A percentile compares a stretch with the other conserved stretches of the same genome.
Conservation (phyloP, 2,888 invertebrate species). For the Bellardia bayeri region DNA sequence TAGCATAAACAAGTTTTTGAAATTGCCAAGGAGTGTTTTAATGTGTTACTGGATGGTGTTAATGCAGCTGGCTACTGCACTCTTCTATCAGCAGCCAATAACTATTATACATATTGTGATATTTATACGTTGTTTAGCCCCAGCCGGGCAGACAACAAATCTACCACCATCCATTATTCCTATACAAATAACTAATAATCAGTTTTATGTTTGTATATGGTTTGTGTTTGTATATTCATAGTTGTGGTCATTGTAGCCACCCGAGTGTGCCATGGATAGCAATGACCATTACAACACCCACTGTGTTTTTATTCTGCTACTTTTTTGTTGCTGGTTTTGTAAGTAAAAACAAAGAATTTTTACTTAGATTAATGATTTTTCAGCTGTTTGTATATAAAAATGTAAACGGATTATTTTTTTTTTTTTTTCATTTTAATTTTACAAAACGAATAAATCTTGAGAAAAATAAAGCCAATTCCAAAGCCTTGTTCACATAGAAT, state of each 20-base stretch:
- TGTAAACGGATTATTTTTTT: neutral
- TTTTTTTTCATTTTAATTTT: too few species aligned
- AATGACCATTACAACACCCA: constrained; percentile 63
- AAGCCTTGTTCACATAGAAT: too few species aligned
- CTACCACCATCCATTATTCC: constrained; percentile 31
- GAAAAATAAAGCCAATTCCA: too few species aligned
- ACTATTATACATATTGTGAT: neutral
- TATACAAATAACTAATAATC: constrained; percentile 70
- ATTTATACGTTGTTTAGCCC: constrained; percentile 8
- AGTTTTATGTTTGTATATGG: constrained; percentile 14
- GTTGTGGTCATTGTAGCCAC: constrained; percentile 33
- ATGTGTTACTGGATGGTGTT: constrained; percentile 68
- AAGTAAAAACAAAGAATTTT: constrained; percentile 15
- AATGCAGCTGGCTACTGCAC: constrained; percentile 71
- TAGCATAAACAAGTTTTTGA: constrained; percentile 45
- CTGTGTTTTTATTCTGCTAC: constrained; percentile 40
- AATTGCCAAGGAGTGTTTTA: constrained; percentile 60
- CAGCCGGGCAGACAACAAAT: constrained; percentile 3
- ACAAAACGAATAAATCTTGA: too few species aligned
- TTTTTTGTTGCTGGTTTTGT: neutral
- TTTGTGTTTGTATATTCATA: neutral
- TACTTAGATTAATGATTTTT: constrained; percentile 26
- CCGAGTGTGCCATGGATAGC: constrained; percentile 38
- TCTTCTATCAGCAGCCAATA: neutral
- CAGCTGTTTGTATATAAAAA: neutral